Evolutionary conservation across 2,797 vertebrate species (phyloP).

Genomic region (Distichodus sexfasciatus): DNA sequence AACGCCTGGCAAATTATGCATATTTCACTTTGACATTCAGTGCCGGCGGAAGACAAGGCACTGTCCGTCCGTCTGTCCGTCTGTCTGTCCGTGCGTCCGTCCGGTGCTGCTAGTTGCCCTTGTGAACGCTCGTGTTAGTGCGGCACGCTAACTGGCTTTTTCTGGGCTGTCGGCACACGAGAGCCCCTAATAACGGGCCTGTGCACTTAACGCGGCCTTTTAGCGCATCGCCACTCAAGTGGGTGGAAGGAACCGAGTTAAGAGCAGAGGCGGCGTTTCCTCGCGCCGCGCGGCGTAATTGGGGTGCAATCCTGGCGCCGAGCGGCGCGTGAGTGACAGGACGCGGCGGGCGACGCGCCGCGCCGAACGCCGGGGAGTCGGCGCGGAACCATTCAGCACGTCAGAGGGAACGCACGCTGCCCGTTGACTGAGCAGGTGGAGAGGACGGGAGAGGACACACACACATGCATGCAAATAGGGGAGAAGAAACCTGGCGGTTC

Average conservation of each 20-base stretch:
- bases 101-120: constrained; percentile 10
- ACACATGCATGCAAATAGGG: constrained; percentile 26
- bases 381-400: constrained; percentile 66
- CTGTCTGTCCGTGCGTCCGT: neutral
- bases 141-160: constrained; percentile 40
- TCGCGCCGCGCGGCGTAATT: constrained; percentile 45
- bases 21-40: constrained; percentile 54
- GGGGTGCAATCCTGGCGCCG: constrained; percentile 47
- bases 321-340: constrained; percentile 58
- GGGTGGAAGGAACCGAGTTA: constrained; percentile 66
- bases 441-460: too few relatives aligned
- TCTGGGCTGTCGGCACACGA: constrained; percentile 68
- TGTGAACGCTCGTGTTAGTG: neutral
- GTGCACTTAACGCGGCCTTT: constrained; percentile 69
- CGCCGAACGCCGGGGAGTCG: too few relatives aligned
- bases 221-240: constrained; percentile 76
- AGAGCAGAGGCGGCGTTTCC: constrained; percentile 62
- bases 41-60: neutral
- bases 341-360: too few relatives aligned
- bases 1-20: constrained; percentile 40
- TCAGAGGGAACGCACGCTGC: constrained; percentile 65
- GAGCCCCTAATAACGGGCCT: constrained; percentile 69
- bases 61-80: neutral
- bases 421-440: too few relatives aligned
- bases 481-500: too few relatives aligned